phyloP scores from a whole-genome alignment of 2,888 invertebrate species.

The Cyrtodaria siliqua region DNA sequence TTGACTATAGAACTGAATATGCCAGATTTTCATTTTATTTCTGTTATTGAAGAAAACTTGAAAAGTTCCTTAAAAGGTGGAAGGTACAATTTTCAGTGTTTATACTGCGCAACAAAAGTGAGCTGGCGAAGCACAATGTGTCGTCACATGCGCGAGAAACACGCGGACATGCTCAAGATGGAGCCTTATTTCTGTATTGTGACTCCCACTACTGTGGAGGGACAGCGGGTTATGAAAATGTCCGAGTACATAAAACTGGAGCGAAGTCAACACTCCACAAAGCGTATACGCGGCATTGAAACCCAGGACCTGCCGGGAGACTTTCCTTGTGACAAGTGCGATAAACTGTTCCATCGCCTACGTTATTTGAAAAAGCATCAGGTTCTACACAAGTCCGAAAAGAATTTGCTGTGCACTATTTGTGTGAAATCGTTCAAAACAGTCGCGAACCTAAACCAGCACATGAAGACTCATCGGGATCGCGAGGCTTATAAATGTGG shows the following conservation, averaged over 20 bases:
- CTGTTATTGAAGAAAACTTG: conserved; percentile 19
- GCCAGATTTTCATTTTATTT: conserved; percentile 59
- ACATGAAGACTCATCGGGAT: conserved; percentile 74
- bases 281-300: conserved; percentile 69
- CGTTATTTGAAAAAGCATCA: conserved; percentile 80
- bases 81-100: conserved; percentile 75
- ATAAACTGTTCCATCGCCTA: conserved; percentile 78
- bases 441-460: conserved; percentile 75
- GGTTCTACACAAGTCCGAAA: conserved; percentile 72
- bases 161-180: conserved; percentile 71
- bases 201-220: conserved; percentile 34
- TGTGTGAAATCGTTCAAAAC: conserved; percentile 84
- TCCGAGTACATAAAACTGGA: conserved; percentile 68
- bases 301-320: conserved; percentile 78
- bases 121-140: conserved; percentile 73
- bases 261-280: conserved; percentile 13
- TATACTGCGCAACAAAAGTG: conserved; percentile 76
- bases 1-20: conserved; percentile 35
- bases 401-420: conserved; percentile 77
- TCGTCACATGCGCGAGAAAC: conserved; percentile 77
- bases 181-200: conserved; percentile 63
- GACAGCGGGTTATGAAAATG: conserved; percentile 77
- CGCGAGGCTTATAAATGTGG: conserved; percentile 76
- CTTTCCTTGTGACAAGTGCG: conserved; percentile 75
- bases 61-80: conserved; percentile 56